phyloP scores from a whole-genome alignment of 2,797 vertebrate species.

The Phrynocephalus guinanensis region DNA sequence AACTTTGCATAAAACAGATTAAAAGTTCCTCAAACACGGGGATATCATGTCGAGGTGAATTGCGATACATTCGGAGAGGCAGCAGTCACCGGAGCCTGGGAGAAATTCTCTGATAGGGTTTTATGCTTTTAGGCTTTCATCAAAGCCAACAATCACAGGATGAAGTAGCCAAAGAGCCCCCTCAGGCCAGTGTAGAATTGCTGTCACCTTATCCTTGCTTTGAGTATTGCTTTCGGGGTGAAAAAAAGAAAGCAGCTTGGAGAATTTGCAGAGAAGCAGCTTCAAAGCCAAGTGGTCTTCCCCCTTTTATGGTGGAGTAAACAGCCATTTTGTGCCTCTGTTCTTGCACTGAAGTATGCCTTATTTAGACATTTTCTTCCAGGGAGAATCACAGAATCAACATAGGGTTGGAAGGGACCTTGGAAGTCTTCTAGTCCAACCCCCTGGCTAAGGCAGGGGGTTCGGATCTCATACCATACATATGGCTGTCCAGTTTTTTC shows the following conservation, averaged over 20 bases:
- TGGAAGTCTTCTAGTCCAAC: too few relatives aligned
- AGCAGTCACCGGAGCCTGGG: conserved; percentile 30
- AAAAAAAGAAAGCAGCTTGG: conserved; percentile 27
- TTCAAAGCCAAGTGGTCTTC: not conserved
- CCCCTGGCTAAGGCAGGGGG: too few relatives aligned
- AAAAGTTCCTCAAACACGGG: conserved; percentile 45
- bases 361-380: too few relatives aligned
- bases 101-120: conserved; percentile 23
- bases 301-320: not conserved
- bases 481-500: too few relatives aligned
- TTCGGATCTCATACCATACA: too few relatives aligned
- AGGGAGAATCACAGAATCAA: too few relatives aligned
- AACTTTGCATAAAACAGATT: conserved; percentile 68
- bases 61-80: conserved; percentile 60
- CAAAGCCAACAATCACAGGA: conserved; percentile 47
- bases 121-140: conserved; percentile 49
- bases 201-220: conserved; percentile 23
- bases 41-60: conserved; percentile 58
- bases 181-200: conserved; percentile 2
- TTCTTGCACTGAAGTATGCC: not conserved
- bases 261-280: not conserved
- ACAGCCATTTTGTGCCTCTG: not conserved
- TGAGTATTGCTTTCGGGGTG: not conserved
- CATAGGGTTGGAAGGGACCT: too few relatives aligned
- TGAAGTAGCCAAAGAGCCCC: not conserved